Conservation (phyloP, 2,113 vertebrate species). For the Xiphophorus hellerii region DNA sequence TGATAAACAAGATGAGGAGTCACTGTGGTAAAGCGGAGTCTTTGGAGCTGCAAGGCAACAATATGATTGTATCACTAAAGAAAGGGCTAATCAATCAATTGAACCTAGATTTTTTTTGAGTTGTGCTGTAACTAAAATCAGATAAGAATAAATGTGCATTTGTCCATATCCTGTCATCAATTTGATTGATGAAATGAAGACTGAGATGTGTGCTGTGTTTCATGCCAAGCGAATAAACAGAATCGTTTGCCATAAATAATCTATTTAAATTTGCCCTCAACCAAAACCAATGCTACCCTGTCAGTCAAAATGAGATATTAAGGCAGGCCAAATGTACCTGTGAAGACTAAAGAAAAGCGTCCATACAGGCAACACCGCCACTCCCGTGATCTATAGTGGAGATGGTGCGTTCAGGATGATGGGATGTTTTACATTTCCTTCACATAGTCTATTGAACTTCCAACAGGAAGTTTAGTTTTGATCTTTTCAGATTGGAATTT, state of each 20-base stretch:
- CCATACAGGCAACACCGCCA: background rate
- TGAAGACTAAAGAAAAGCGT: background rate
- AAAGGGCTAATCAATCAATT: background rate
- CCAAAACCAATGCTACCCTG: background rate
- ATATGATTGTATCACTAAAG: background rate
- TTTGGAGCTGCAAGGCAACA: slow-evolving; percentile 1
- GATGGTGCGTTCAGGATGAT: background rate
- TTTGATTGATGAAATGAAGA: background rate
- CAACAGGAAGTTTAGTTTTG: background rate
- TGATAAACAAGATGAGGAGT: slow-evolving; percentile 32
- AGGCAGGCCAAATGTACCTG: background rate
- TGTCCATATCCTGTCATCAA: background rate
- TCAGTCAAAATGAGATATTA: too few relatives aligned
- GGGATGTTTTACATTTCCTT: too few relatives aligned
- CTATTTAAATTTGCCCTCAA: background rate
- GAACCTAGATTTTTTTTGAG: too few relatives aligned
- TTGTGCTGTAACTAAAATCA: too few relatives aligned
- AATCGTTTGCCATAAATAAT: background rate
- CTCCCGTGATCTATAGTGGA: background rate
- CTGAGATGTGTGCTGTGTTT: background rate
- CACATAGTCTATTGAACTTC: background rate
- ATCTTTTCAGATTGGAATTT: background rate
- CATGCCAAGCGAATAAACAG: background rate
- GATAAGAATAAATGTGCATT: background rate
- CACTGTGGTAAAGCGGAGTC: background rate